Percentiles rank a stretch among this genome's conserved stretches.
Evolutionary conservation across 2,888 invertebrate genomes (phyloP).

Genomic region (Cheilosia soror): DNA sequence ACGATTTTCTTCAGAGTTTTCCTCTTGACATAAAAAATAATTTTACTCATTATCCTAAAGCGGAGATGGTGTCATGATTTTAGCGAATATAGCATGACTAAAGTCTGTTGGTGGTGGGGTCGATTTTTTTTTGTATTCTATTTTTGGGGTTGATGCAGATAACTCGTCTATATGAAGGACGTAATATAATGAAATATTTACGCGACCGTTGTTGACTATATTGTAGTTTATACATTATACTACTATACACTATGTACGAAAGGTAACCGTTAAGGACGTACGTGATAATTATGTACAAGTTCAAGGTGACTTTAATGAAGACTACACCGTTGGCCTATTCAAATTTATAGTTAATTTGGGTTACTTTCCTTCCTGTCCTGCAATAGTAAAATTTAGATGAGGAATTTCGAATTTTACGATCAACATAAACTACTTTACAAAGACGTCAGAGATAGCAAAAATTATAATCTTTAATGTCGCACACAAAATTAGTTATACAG

Average conservation of each 20-base stretch:
- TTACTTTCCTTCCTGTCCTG: too few species aligned
- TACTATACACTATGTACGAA: neutral
- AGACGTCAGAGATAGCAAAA: too few species aligned
- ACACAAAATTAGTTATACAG: too few species aligned
- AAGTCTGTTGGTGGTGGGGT: neutral
- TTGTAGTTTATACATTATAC: neutral
- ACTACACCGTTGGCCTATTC: neutral
- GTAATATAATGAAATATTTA: neutral
- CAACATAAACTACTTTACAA: too few species aligned
- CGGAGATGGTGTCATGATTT: conserved; percentile 24
- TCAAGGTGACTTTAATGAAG: neutral
- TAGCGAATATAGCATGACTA: conserved; percentile 10
- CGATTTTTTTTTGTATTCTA: neutral
- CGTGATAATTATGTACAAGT: neutral
- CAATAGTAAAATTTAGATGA: too few species aligned
- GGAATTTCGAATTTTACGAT: too few species aligned
- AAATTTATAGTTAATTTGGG: neutral
- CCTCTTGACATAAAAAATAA: neutral
- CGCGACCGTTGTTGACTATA: neutral
- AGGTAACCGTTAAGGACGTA: neutral
- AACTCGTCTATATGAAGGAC: neutral
- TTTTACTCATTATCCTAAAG: conserved; percentile 10
- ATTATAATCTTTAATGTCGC: too few species aligned
- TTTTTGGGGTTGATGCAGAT: neutral
- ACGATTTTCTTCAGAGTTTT: neutral